phyloP scores from a whole-genome alignment of 2,797 vertebrate genomes.

The Enteromius paludinosus region DNA sequence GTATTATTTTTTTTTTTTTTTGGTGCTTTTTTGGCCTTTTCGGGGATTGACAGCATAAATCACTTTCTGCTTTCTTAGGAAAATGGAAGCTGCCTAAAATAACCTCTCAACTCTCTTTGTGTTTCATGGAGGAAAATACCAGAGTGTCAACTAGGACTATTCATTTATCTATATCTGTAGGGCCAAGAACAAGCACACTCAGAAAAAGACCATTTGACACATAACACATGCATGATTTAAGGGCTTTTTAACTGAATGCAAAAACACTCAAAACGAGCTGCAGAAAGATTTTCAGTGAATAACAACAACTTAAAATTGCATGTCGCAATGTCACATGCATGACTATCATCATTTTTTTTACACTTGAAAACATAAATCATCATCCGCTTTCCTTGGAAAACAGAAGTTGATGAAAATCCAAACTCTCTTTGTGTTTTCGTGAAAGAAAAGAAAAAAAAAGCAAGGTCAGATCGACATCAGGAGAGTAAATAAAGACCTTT shows the following conservation, averaged over 20 bases:
- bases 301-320: not conserved
- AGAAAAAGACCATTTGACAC: not conserved
- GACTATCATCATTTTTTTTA: not conserved
- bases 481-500: not conserved
- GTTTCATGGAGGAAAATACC: not conserved
- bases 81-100: not conserved
- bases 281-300: not conserved
- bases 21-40: not conserved
- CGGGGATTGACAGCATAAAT: not conserved
- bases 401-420: not conserved
- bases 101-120: not conserved
- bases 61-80: not conserved
- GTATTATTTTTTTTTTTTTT: not conserved
- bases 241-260: not conserved
- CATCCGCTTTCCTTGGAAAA: not conserved
- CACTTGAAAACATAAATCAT: not conserved
- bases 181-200: not conserved
- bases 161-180: not conserved
- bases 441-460: not conserved
- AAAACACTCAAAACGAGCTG: not conserved
- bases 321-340: not conserved
- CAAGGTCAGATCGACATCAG: not conserved
- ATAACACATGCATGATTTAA: not conserved
- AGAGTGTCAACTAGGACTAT: not conserved
- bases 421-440: not conserved